These are phyloP conservation scores for Cancer borealis DNA, from an alignment of 2,888 invertebrate genomes.

Conservation along the genomic window DNA sequence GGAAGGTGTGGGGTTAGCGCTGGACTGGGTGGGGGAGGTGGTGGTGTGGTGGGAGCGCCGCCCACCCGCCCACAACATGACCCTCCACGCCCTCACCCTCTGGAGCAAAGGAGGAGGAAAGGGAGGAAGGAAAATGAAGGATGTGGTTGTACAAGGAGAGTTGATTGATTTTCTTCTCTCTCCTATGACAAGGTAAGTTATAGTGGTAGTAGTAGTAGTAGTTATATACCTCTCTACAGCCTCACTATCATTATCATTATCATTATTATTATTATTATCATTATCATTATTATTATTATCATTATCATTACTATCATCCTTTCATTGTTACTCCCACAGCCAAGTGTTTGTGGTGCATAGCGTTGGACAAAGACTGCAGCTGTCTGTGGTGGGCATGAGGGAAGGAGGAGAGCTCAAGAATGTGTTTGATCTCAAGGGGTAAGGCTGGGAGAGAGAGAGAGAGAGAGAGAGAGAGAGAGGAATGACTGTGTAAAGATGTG, in stretches of 20 bases:
- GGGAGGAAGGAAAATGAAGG: background rate
- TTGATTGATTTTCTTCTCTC: slow-evolving; percentile 64
- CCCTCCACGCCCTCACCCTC: slow-evolving; percentile 3
- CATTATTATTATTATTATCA: background rate
- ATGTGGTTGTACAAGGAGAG: slow-evolving; percentile 35
- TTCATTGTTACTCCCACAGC: slow-evolving; percentile 4
- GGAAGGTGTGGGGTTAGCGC: slow-evolving; percentile 62
- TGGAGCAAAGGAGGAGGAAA: background rate
- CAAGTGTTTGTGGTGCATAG: slow-evolving; percentile 65
- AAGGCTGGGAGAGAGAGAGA: background rate
- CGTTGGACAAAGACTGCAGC: slow-evolving; percentile 21
- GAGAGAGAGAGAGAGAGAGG: slow-evolving; percentile 16
- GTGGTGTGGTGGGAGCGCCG: slow-evolving; percentile 63
- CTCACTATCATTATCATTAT: too few species aligned
- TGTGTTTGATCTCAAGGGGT: slow-evolving; percentile 66
- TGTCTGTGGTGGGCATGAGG: slow-evolving; percentile 49
- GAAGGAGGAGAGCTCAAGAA: slow-evolving; percentile 5
- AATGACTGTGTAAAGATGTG: background rate
- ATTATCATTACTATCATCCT: background rate
- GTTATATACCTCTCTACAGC: background rate
- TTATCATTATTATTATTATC: too few species aligned
- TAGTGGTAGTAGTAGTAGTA: background rate
- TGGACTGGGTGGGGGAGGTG: slow-evolving; percentile 72
- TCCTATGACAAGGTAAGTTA: slow-evolving; percentile 62
- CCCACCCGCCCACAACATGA: slow-evolving; percentile 39